These are phyloP conservation scores for Epinotia nisella DNA, from an alignment of 2,888 invertebrate genomes.

Conservation along the genomic window DNA sequence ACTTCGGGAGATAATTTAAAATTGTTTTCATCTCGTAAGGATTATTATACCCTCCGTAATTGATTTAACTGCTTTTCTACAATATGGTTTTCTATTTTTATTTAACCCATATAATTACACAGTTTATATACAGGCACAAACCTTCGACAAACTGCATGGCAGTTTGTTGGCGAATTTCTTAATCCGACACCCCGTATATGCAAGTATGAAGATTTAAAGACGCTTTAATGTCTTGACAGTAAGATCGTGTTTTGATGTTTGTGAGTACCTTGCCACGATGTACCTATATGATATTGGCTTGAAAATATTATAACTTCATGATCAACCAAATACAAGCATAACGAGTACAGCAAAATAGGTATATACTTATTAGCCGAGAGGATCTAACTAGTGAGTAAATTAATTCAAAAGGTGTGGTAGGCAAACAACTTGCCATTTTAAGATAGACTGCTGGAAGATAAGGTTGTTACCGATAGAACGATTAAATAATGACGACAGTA, in stretches of 20 bases:
- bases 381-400: slow-evolving; percentile 16
- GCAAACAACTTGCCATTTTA: slow-evolving; percentile 17
- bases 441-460: slow-evolving; percentile 4
- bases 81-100: no score
- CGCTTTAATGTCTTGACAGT: neutral
- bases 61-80: no score
- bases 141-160: no score
- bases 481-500: no score
- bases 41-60: neutral
- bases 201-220: neutral
- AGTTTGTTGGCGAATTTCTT: no score
- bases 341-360: neutral
- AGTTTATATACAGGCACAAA: no score
- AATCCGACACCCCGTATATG: neutral
- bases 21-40: neutral
- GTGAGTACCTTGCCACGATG: neutral
- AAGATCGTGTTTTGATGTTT: neutral
- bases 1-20: neutral
- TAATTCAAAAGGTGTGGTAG: slow-evolving; percentile 21
- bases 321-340: neutral
- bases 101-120: no score
- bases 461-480: neutral
- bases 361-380: slow-evolving; percentile 5
- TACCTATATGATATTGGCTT: neutral
- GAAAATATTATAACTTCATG: neutral